Conservation (phyloP, 2,888 invertebrate genomes). For the Hetaerina titia region DNA sequence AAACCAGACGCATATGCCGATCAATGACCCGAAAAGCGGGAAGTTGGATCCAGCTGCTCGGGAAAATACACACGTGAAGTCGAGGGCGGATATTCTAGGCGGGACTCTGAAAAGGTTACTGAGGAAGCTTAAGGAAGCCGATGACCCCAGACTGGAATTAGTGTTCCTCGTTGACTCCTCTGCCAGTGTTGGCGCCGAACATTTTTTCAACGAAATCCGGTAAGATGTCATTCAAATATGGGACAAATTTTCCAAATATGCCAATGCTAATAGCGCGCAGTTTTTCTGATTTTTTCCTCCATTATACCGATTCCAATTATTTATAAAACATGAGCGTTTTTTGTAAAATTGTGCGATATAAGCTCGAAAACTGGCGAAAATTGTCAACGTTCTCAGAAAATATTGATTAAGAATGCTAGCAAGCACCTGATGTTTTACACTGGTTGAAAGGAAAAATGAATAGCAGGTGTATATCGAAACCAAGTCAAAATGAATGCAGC, state of each 20-base stretch:
- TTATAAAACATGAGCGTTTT: too few species aligned
- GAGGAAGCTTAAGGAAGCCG: conserved; percentile 53
- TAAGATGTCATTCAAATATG: not conserved
- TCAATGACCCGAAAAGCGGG: not conserved
- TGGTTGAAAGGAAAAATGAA: too few species aligned
- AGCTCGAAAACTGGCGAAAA: too few species aligned
- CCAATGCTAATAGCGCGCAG: too few species aligned
- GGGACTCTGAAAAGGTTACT: conserved; percentile 69
- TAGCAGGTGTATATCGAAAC: too few species aligned
- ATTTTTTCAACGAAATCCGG: conserved; percentile 73
- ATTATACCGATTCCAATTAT: too few species aligned
- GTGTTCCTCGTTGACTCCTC: conserved; percentile 85
- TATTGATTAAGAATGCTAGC: too few species aligned
- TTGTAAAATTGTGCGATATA: too few species aligned
- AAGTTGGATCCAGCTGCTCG: conserved; percentile 69
- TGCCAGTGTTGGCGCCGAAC: conserved; percentile 83
- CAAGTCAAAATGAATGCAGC: too few species aligned
- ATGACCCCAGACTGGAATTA: conserved; percentile 79
- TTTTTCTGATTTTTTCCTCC: too few species aligned
- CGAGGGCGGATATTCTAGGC: conserved; percentile 80
- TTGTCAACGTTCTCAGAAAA: too few species aligned
- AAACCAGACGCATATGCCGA: not conserved
- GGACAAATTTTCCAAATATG: not conserved
- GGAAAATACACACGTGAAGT: conserved; percentile 77
- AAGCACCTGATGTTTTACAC: too few species aligned